Conservation (phyloP, 2,888 invertebrate genomes). For the Anthrax anthrax region DNA sequence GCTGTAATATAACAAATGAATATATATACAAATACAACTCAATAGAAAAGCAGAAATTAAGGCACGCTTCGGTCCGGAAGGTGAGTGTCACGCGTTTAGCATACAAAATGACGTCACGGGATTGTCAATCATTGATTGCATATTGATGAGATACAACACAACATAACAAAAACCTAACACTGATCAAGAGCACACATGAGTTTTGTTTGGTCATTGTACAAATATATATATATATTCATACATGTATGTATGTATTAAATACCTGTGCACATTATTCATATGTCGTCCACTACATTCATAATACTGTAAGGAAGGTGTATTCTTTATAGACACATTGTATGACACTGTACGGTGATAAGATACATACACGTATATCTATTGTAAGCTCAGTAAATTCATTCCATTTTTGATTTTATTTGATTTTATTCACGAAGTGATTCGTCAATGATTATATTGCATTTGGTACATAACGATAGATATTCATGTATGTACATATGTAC, state of each 20-base stretch:
- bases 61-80: conserved; percentile 17
- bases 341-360: too few relatives aligned
- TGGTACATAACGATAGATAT: neutral
- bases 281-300: too few relatives aligned
- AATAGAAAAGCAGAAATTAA: conserved; percentile 1
- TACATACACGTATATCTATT: too few relatives aligned
- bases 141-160: conserved; percentile 8
- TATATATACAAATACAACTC: too few relatives aligned
- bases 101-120: conserved; percentile 15
- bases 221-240: too few relatives aligned
- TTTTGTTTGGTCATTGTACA: too few relatives aligned
- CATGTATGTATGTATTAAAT: too few relatives aligned
- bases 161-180: neutral
- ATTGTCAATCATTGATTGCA: conserved; percentile 12
- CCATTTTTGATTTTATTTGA: neutral
- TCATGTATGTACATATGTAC: neutral
- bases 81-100: conserved; percentile 14
- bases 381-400: neutral
- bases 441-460: neutral
- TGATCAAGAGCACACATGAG: too few relatives aligned
- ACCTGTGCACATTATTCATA: too few relatives aligned
- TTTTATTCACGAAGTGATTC: neutral
- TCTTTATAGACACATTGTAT: too few relatives aligned
- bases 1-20: too few relatives aligned
- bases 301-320: too few relatives aligned